Evolutionary conservation across 2,113 vertebrate genomes (phyloP), one percentile per base, ranked within the genome.

Genomic region (Apistogramma diplotaenia): DNA sequence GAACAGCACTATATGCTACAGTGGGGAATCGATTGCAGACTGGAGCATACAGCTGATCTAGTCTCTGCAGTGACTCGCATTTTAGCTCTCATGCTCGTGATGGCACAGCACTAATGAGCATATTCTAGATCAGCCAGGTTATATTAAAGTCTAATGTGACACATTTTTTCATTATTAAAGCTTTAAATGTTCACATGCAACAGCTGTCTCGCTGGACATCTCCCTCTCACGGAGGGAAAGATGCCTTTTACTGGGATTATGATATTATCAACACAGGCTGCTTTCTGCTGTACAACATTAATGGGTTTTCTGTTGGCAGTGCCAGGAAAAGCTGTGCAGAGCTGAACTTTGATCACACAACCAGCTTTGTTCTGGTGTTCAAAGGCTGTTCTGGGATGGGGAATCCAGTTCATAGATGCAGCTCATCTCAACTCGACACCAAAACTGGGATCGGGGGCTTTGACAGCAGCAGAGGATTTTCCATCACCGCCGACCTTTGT

Each of bases 281-380:
- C 74, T 80, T 57, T 82, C 84, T 35, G 81, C 59, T 27, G 60
- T 43, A 35, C 55, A 31, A 58, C 82, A 80, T 75, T 74, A 84
- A 84, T 73, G 78, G 85, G 18, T 74, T 67, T 85, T 73, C 71
- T 84, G 82, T 71, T 75, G 57, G 61, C 25, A 13, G 27, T 33
- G 56, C 58, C 76, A 81, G 55, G 70, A 58, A 83, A 80, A 60
- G 61, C 16, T 23, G 56, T 1, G 10, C 55, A 7, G 33, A 78
- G 79, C 62, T 61, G 33, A 79, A 85, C 83, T 90, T 78, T 82
- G 79, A 91, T 90, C 86, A 81, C 74, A 85, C 23, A 55, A 61
- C 51, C 51, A n/a, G 86, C 89, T 87, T 79, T 78, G 83, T 85
- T 76, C 76, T 60, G 75, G 58, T 43, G 76, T 76, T 89, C 83